These are phyloP conservation scores for Drosophila multiciliata DNA, from an alignment of 2,888 invertebrate species.

Conservation along the genomic window DNA sequence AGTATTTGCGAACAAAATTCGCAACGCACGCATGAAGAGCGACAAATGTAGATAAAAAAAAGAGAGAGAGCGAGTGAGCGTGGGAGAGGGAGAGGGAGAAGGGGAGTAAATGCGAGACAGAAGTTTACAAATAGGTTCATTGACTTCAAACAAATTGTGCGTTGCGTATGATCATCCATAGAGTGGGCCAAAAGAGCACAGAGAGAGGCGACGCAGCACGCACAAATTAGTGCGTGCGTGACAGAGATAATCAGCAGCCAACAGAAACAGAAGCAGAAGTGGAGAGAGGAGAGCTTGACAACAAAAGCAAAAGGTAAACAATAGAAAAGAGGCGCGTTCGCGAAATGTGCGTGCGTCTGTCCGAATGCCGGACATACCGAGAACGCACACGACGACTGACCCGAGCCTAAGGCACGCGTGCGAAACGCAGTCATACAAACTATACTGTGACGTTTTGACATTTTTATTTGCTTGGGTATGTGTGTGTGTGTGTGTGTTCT, in stretches of 20 bases:
- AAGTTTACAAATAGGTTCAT: conserved; percentile 67
- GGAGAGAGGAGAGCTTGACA: conserved; percentile 20
- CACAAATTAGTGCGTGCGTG: conserved; percentile 52
- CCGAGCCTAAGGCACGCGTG: conserved; percentile 35
- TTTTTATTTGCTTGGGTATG: conserved; percentile 7
- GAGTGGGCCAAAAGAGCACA: conserved; percentile 2
- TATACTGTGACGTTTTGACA: conserved; percentile 40
- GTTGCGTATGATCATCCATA: conserved; percentile 36
- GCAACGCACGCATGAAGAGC: conserved; percentile 48
- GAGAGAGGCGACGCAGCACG: conserved; percentile 26
- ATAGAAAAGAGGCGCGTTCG: conserved; percentile 55
- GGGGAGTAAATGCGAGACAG: not conserved
- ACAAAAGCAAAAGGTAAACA: conserved; percentile 50
- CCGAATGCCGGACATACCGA: conserved; percentile 10
- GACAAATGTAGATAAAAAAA: conserved; percentile 12
- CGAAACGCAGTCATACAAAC: conserved; percentile 20
- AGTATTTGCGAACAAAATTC: conserved; percentile 47
- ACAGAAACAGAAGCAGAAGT: not conserved
- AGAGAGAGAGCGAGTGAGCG: conserved; percentile 2
- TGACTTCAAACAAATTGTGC: conserved; percentile 70
- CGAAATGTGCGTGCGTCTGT: conserved; percentile 47
- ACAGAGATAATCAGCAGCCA: conserved; percentile 17
- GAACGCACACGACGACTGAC: conserved; percentile 14
- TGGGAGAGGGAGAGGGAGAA: conserved; percentile 7
- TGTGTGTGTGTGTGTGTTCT: conserved; percentile 32